Base-by-base conservation (phyloP, 2,797 vertebrate genomes). In the Hafferia zeledoni region DNA sequence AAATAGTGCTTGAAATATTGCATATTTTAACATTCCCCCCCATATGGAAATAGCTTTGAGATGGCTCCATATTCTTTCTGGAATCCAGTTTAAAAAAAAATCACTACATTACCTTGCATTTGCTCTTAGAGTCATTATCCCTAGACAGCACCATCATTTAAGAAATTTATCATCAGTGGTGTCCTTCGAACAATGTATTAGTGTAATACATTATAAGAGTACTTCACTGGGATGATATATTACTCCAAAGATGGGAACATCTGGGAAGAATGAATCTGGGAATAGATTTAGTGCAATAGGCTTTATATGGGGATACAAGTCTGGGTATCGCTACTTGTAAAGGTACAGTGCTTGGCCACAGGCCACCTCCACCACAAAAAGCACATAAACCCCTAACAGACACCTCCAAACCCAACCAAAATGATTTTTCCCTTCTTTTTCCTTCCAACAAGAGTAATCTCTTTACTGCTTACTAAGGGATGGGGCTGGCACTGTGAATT, bases 61-160 rank as follows among this genome's bases (percentile, higher is more conserved):
- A 89, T 83, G 77, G 91, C 95, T 97, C 95, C 95, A 81, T 92
- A 92, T 94, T 95, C 95, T 97, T 96, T 90, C 94, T 95, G 81
- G 74, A 93, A 82, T 85, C 90, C 50, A 25, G 57, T 72, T 90
- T 3, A 63, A 82, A 79, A 44, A 64, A 63, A 35, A 15, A 94
- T 92, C 95, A 94, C 87, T 87, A 75, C 89, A 97, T 98, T 97
- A 96, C 96, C 94, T 97, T 97, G 96, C 97, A 97, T 97, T 97
- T 97, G 97, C 96, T 97, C 97, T 97, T 96, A 96, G 82, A 97
- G 97, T 97, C 97, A 97, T 98, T 97, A 97, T 97, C 96, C 96
- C 96, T 31, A 92, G 97, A 98, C 96, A 98, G 97, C 97, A 96
- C 96, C 93, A 96, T 97, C 96, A 97, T 97, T 97, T 97, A 97